A percentile compares a stretch with the other conserved stretches of the same genome.
Conservation (phyloP, 2,888 invertebrate species). For the Linnaemya vulpina region DNA sequence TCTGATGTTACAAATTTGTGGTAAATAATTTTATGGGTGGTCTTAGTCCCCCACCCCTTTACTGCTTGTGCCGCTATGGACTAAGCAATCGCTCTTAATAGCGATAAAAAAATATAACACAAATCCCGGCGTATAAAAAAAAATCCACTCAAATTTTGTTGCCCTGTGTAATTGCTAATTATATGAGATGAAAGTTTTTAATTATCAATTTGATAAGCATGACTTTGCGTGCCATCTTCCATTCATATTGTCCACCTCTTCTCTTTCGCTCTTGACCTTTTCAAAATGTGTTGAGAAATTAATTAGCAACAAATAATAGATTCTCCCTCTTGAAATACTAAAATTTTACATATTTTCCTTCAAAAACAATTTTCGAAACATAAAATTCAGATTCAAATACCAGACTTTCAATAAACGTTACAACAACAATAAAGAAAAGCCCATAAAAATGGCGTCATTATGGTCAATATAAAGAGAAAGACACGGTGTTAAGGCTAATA, state of each 20-base stretch:
- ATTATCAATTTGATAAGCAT: too few species aligned
- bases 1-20: too few species aligned
- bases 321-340: too few species aligned
- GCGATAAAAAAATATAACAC: too few species aligned
- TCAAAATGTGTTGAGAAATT: background rate
- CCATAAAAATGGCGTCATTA: conserved; percentile 57
- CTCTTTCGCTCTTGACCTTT: background rate
- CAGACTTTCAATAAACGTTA: conserved; percentile 1
- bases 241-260: background rate
- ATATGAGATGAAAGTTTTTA: too few species aligned
- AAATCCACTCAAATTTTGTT: background rate
- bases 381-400: background rate
- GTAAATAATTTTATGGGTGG: too few species aligned
- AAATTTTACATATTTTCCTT: background rate
- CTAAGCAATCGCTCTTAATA: too few species aligned
- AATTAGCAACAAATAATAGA: background rate
- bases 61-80: too few species aligned
- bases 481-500: background rate
- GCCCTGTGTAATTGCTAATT: too few species aligned
- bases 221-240: too few species aligned
- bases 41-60: too few species aligned
- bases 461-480: conserved; percentile 35
- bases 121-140: too few species aligned
- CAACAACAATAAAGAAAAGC: conserved; percentile 1
- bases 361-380: background rate